Evolutionary conservation across 2,113 vertebrate species (phyloP).

Genomic region (Ciconia stormi): DNA sequence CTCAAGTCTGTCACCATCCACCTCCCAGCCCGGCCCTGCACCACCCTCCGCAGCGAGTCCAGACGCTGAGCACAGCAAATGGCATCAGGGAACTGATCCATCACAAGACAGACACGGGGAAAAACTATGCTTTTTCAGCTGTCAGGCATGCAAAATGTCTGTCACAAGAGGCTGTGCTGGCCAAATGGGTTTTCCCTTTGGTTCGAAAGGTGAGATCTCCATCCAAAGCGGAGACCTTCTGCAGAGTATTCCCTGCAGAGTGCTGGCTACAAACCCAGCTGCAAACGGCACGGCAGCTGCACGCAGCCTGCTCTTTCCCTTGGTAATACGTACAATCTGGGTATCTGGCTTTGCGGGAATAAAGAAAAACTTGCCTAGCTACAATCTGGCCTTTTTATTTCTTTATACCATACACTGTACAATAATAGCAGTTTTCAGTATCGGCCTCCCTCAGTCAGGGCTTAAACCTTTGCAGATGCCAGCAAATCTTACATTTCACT

Average conservation of each 20-base stretch:
- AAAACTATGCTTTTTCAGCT: neutral
- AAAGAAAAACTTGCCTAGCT: neutral
- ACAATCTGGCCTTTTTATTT: neutral
- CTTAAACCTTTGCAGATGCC: neutral
- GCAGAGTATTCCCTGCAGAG: neutral
- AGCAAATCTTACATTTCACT: neutral
- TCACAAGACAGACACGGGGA: accelerated
- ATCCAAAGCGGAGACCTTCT: neutral
- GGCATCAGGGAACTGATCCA: neutral
- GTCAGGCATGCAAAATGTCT: neutral
- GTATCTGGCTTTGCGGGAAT: neutral
- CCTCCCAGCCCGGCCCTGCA: neutral
- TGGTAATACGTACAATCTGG: neutral
- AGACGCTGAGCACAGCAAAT: accelerated
- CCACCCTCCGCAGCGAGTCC: neutral
- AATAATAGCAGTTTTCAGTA: neutral
- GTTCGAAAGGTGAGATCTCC: neutral
- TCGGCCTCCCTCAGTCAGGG: neutral
- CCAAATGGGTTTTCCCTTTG: neutral
- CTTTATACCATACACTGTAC: neutral
- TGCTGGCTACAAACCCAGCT: neutral
- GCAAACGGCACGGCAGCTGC: neutral
- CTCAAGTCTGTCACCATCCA: neutral
- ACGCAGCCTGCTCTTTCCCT: neutral
- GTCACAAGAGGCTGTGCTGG: neutral